Evolutionary conservation across 1,140 invertebrate genomes (phyloP).

Genomic region (Lepeophtheirus salmonis): DNA sequence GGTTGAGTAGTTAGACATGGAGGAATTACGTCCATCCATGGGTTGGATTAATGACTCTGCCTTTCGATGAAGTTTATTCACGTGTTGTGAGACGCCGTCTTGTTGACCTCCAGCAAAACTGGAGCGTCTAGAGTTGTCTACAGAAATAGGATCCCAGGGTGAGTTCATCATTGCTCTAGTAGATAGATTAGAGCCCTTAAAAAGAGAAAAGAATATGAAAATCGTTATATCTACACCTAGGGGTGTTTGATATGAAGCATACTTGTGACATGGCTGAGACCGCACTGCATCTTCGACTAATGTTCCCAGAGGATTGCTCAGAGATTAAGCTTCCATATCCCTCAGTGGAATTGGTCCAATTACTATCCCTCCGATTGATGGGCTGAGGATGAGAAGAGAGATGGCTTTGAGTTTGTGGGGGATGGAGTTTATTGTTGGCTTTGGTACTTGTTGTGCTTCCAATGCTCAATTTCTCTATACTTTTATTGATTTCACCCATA

Average conservation of each 20-base stretch:
- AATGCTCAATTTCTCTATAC: constrained; percentile 11
- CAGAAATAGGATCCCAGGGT: background rate
- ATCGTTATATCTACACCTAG: background rate
- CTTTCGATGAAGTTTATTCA: background rate
- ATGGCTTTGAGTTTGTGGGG: no score
- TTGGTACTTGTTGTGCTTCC: background rate
- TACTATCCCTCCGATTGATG: constrained; percentile 45
- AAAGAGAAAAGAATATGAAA: background rate
- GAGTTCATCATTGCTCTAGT: background rate
- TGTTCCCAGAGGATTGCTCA: constrained; percentile 34
- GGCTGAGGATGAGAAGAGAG: no score
- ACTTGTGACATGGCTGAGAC: constrained; percentile 33
- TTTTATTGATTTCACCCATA: constrained; percentile 20
- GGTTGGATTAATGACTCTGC: background rate
- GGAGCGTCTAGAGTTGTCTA: background rate
- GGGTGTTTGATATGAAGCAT: background rate
- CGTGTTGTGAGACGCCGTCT: background rate
- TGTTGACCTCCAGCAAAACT: background rate
- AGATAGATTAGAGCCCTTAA: background rate
- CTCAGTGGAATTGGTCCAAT: constrained; percentile 61
- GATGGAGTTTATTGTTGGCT: background rate
- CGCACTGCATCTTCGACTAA: constrained; percentile 58
- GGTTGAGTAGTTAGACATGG: background rate
- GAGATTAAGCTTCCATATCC: constrained; percentile 58
- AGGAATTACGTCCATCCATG: background rate